phyloP scores from a whole-genome alignment of 2,113 vertebrate species.

The Callithrix jacchus region DNA sequence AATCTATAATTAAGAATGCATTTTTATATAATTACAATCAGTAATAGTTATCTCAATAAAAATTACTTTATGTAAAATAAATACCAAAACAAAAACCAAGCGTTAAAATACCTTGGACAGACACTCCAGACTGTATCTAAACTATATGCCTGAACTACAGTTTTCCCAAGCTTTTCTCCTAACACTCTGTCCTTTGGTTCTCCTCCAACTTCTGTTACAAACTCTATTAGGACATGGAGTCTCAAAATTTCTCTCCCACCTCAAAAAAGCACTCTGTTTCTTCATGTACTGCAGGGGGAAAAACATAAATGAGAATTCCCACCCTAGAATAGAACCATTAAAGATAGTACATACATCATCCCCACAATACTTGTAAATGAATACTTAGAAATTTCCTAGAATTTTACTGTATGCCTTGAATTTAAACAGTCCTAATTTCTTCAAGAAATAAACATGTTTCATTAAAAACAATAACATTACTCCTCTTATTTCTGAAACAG shows the following conservation, averaged over 20 bases:
- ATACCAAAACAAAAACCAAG: slow-evolving; percentile 54
- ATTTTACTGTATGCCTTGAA: slow-evolving; percentile 35
- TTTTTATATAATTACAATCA: slow-evolving; percentile 40
- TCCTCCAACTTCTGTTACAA: not conserved
- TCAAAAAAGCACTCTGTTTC: slow-evolving; percentile 24
- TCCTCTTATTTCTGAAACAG: slow-evolving; percentile 25
- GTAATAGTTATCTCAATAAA: slow-evolving; percentile 9
- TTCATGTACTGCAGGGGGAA: not conserved
- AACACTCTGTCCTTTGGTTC: not conserved
- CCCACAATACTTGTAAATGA: not conserved
- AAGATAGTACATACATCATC: not conserved
- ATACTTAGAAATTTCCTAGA: not conserved
- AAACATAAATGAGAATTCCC: slow-evolving; percentile 29
- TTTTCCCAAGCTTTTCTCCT: not conserved
- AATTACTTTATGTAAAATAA: slow-evolving; percentile 18
- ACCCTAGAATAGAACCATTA: slow-evolving; percentile 5
- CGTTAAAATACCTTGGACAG: not conserved
- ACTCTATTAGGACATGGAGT: not conserved
- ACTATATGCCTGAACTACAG: not conserved
- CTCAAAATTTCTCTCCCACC: not conserved
- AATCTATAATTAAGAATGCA: slow-evolving; percentile 42
- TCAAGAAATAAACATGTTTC: slow-evolving; percentile 40
- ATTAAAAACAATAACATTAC: slow-evolving; percentile 35
- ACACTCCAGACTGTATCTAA: not conserved
- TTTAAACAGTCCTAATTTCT: slow-evolving; percentile 39